phyloP scores from a whole-genome alignment of 2,113 vertebrate species.

The Myrmophylax atrothorax region DNA sequence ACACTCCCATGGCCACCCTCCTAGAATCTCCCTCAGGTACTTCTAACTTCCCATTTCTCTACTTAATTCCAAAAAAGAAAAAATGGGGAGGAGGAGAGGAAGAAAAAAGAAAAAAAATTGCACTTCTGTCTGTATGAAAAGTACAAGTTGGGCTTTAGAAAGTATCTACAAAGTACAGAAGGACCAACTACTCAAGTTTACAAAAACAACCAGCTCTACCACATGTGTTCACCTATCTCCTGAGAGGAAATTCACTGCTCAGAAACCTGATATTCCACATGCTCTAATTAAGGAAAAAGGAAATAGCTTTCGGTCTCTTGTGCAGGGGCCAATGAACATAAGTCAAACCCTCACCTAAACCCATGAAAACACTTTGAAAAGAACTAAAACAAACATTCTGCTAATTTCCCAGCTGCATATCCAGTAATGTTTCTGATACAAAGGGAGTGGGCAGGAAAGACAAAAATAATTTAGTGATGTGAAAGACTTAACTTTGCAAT shows the following conservation, averaged over 20 bases:
- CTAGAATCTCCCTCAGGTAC: not conserved
- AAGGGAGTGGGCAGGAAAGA: not conserved
- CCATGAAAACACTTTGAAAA: constrained; percentile 43
- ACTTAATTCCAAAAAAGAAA: not conserved
- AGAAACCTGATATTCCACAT: constrained; percentile 11
- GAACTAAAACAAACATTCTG: constrained; percentile 29
- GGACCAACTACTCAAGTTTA: not conserved
- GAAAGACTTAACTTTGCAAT: not conserved
- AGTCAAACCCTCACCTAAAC: constrained; percentile 43
- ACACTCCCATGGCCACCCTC: not conserved
- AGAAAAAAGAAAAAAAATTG: not conserved
- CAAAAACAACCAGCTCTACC: not conserved
- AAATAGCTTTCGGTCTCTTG: constrained; percentile 37
- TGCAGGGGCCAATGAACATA: constrained; percentile 28
- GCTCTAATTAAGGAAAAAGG: constrained; percentile 50
- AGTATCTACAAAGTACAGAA: not conserved
- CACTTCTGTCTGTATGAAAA: not conserved
- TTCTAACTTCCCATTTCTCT: not conserved
- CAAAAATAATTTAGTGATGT: not conserved
- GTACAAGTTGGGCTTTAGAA: not conserved
- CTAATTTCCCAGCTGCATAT: constrained; percentile 25
- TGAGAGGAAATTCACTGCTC: constrained; percentile 36
- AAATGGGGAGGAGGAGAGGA: fast-evolving
- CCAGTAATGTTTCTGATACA: not conserved
- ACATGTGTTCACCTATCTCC: constrained; percentile 28